Conservation (phyloP, 1,140 invertebrate species). For the Homarus americanus region DNA sequence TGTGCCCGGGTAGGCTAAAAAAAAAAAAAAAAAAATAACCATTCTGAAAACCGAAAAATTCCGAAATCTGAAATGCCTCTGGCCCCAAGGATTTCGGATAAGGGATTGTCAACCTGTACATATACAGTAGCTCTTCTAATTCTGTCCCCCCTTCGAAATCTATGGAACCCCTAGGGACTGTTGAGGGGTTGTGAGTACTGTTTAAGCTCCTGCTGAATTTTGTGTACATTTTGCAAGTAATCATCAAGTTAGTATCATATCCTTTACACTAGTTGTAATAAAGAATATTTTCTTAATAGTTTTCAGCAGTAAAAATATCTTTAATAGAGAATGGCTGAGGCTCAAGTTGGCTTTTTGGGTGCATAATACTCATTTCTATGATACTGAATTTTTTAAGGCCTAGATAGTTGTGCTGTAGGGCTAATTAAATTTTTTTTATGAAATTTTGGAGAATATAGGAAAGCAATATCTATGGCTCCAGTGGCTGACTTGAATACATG, state of each 20-base stretch:
- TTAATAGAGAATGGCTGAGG: neutral
- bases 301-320: neutral
- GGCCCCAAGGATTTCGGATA: too few relatives aligned
- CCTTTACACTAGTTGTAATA: neutral
- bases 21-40: too few relatives aligned
- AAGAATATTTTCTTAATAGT: neutral
- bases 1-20: too few relatives aligned
- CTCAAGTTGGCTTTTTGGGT: neutral
- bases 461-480: neutral
- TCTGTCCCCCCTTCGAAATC: too few relatives aligned
- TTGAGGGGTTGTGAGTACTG: neutral
- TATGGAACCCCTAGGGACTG: neutral
- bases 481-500: neutral
- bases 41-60: too few relatives aligned
- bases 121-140: too few relatives aligned
- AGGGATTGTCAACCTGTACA: too few relatives aligned
- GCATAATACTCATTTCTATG: neutral
- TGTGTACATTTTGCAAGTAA: neutral
- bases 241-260: neutral
- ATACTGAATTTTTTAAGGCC: neutral
- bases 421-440: neutral
- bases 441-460: neutral
- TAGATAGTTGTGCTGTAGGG: neutral
- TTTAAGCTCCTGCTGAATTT: neutral
- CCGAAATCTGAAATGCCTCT: too few relatives aligned